Evolutionary conservation across 2,888 invertebrate genomes (phyloP), one percentile per base, ranked within the genome.

Genomic region (Drosophila barbarae): DNA sequence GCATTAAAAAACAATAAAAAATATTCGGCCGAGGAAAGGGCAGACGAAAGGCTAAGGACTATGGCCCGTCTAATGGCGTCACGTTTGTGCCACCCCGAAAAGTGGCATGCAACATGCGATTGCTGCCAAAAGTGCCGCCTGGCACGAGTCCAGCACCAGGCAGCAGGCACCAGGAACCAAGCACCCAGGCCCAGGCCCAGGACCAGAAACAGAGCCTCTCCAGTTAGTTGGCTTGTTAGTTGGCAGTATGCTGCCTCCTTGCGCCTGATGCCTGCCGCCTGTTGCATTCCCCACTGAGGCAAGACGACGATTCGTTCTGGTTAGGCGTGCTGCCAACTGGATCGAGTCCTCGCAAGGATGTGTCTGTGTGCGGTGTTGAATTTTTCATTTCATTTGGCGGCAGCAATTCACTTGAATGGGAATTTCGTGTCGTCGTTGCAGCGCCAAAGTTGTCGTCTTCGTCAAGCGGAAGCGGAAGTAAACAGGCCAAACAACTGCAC

Each of bases 51-150:
- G 69, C 59, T 69, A 69, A 47, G 61, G 69, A 67, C 51, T 46
- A 23, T 79, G 76, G 78, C 50, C 78, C 71, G 71, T 76, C 84
- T 87, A 87, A 87, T 87, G 86, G 87, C 86, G 78, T 87, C 87
- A 87, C 87, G 87, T 87, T 85, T 85, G 74, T 71, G 61, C 61
- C 61, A 65, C 61, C 61, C 80, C 76, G 68, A 76, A 72, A 79
- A 84, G 87, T 87, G 86, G 86, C 86, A 87, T 87, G 87, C 87
- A 87, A 87, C 87, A 87, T 87, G 87, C 87, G 87, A 87, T 87
- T 87, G 84, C 81, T 85, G 86, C 86, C 86, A 77, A 79, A 77
- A 86, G 85, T 87, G 87, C 86, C 80, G 85, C 85, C 79, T 80
- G 82, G 84, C 85, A 85, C 76, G 56, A 74, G 80, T 83, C 85